Evolutionary conservation across 2,797 vertebrate species (phyloP).

Genomic region (Propithecus perrieri): DNA sequence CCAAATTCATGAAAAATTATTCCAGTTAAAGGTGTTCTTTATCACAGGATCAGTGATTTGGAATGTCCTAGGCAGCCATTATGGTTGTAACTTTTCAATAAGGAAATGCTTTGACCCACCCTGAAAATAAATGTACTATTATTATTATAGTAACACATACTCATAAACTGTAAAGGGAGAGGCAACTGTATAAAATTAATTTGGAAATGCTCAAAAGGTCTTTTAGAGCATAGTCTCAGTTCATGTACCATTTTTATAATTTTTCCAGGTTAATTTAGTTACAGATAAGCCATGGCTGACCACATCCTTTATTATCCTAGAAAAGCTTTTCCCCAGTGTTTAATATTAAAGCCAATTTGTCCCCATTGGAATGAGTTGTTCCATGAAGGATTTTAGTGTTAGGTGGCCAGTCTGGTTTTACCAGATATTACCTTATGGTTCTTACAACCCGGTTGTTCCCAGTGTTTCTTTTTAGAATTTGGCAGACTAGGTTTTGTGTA

Average conservation of each 20-base stretch:
- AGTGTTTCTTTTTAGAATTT: not conserved
- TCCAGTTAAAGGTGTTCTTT: not conserved
- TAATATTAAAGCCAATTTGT: not conserved
- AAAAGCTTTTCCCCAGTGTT: not conserved
- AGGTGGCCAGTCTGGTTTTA: not conserved
- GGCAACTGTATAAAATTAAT: not conserved
- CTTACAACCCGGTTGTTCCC: not conserved
- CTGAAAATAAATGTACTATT: not conserved
- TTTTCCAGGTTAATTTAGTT: not conserved
- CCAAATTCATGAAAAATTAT: not conserved
- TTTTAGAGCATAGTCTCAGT: not conserved
- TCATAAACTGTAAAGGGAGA: not conserved
- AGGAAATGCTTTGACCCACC: not conserved
- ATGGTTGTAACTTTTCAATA: not conserved
- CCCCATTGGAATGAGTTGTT: not conserved
- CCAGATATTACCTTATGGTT: not conserved
- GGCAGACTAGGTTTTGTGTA: not conserved
- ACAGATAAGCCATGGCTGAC: not conserved
- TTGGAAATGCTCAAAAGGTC: not conserved
- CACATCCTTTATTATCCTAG: not conserved
- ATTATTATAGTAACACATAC: not conserved
- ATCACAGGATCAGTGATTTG: not conserved
- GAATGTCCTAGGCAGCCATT: not conserved
- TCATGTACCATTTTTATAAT: not conserved
- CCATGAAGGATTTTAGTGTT: not conserved